Evolutionary conservation across 2,888 invertebrate genomes (phyloP), one percentile per base, ranked within the genome.

Genomic region (Ecdyonurus torrentis): DNA sequence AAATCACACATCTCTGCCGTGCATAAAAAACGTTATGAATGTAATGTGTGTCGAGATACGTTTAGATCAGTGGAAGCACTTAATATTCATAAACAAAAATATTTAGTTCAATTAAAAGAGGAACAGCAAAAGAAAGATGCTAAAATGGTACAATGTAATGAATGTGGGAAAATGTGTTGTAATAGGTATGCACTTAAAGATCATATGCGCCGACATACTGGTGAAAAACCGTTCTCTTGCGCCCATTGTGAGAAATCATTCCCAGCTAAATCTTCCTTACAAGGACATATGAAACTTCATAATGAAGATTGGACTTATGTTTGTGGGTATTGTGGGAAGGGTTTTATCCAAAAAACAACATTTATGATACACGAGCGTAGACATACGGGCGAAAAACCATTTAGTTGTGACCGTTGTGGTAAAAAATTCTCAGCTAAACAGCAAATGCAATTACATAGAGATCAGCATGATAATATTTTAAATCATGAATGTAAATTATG

Each of bases 241-340:
- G 55, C 5, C 3, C n/a, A n/a, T 5, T 55, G 55, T 22, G 55
- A n/a, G 5, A 55, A 55, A 55, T 20, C 19, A 10, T 55, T 55
- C n/a, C 55, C 55, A 7, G 3, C n/a, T n/a, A 55, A 22, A n/a
- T 55, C 55, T 7, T n/a, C 55, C 5, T 20, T 55, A 18, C n/a
- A 55, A 7, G 55, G n/a, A 7, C 55, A 55, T 22, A 22, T 22
- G 55, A 55, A n/a, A 55, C n/a, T 37, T 37, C 63, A 63, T 59
- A 37, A 37, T 37, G 37, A 37, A 15, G 37, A 37, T 5, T 58
- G 52, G 23, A 55, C 63, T 25, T 59, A 25, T 24, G 59, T 50
- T 2, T 63, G 63, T 50, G 23, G 58, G 7, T 37, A 58, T 18
- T 63, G 63, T 37, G 25, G 25, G 1, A 63, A 59, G 24, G 59